Evolutionary conservation across 2,113 vertebrate species (phyloP).

Genomic region (Heliornis fulica): DNA sequence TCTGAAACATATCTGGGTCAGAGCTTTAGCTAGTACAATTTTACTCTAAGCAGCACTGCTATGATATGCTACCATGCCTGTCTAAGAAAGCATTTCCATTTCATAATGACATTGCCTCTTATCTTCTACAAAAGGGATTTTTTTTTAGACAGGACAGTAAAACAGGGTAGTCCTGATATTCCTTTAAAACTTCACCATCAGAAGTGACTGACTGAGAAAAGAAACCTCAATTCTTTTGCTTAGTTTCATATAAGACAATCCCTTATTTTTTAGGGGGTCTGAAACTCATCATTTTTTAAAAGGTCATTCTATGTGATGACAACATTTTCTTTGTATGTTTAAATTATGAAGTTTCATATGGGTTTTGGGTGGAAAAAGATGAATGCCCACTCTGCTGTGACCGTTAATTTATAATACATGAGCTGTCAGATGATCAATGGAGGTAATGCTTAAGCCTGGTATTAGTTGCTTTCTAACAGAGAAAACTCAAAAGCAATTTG

Average conservation of each 20-base stretch:
- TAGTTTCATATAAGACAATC: not conserved
- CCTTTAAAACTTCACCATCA: not conserved
- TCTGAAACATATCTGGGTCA: not conserved
- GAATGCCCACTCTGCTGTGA: not conserved
- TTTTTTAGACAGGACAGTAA: not conserved
- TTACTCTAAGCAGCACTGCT: not conserved
- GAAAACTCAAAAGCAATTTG: not conserved
- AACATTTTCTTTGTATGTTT: not conserved
- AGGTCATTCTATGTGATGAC: not conserved
- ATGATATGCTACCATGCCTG: not conserved
- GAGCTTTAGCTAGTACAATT: conserved; percentile 8
- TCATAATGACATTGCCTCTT: not conserved
- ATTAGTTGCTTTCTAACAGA: not conserved
- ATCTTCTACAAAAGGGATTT: not conserved
- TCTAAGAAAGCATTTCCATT: not conserved
- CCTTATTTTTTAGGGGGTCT: not conserved
- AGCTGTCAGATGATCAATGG: not conserved
- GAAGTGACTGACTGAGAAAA: not conserved
- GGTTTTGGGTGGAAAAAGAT: not conserved
- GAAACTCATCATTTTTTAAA: not conserved
- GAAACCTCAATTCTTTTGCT: not conserved
- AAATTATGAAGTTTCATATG: not conserved
- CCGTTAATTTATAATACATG: not conserved
- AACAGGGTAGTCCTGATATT: not conserved
- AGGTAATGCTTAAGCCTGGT: not conserved